Evolutionary conservation across 1,140 invertebrate species (phyloP), one percentile per base, ranked within the genome.

Genomic region (Drosophila malerkotliana): DNA sequence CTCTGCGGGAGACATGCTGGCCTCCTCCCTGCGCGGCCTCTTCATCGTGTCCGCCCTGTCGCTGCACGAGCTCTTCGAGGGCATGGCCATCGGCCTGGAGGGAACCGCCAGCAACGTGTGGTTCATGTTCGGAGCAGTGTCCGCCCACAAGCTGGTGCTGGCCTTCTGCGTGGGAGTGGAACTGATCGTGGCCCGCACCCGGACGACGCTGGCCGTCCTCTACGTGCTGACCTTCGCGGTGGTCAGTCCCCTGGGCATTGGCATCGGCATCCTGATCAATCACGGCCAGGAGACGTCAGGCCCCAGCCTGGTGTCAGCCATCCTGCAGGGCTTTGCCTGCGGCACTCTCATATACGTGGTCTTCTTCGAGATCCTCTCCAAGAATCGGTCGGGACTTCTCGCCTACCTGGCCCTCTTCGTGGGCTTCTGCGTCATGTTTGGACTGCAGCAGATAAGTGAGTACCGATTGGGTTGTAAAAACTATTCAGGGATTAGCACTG

Each of bases 51-150:
- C 97, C 21, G 97, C 97, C 1, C 93, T 99, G 9, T 97, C 97
- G 4, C 95, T 98, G 55, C 98, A 99, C 89, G 97, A 98, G 74
- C 92, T 98, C 0, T 98, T 99, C 83, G 98, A 99, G 94, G 98
- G 98, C 26, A 93, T 98, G 58, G 96, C 97, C 18, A 95, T 98
- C 59, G 97, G 97, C 8, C 92, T 98, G 18, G 97, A 98, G 91
- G 92, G 93, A 15, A 93, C 94, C 8, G 92, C 94, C 5, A 90
- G 92, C 1, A 93, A 95, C 47, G 95, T 98, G 6, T 97, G 96
- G 95, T 95, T 95, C 82, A 94, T 97, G 93, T 96, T 98, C 63
- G 94, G 94, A 7, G 97, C 97, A 2, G 95, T 98, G 14, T 95
- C 96, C 0, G 95, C 97, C 3, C 97, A 98, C 91, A 98, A 98